Evolutionary conservation across 2,888 invertebrate species (phyloP).

Genomic region (Zaprionus obscuricornis): DNA sequence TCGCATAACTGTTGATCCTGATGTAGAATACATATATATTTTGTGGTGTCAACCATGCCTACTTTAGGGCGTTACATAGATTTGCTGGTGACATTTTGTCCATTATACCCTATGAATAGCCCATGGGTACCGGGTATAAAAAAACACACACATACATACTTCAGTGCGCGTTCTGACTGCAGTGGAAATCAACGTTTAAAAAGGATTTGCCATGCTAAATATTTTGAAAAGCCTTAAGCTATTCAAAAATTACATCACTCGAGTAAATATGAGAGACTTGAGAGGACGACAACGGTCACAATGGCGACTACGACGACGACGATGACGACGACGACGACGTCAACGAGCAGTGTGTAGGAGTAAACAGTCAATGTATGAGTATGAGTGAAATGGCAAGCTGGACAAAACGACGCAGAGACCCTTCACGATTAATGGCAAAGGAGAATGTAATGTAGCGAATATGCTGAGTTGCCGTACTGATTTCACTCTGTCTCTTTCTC

Average conservation of each 20-base stretch:
- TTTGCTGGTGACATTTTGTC: too few relatives aligned
- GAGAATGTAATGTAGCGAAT: constrained; percentile 75
- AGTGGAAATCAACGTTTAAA: constrained; percentile 71
- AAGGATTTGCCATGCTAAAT: constrained; percentile 78
- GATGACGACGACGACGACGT: not conserved
- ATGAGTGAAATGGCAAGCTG: constrained; percentile 4
- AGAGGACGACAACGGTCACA: constrained; percentile 10
- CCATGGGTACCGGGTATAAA: too few relatives aligned
- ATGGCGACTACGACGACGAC: not conserved
- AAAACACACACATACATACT: constrained; percentile 27
- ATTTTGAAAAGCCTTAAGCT: constrained; percentile 75
- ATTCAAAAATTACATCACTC: constrained; percentile 77
- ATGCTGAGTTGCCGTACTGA: constrained; percentile 74
- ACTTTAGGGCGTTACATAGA: too few relatives aligned
- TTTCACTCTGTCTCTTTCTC: constrained; percentile 44
- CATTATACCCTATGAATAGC: too few relatives aligned
- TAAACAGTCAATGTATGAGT: too few relatives aligned
- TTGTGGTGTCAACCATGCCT: not conserved
- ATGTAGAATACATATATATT: too few relatives aligned
- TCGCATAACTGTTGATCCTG: too few relatives aligned
- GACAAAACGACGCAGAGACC: constrained; percentile 54
- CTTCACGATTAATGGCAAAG: constrained; percentile 73
- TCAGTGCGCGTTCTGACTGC: constrained; percentile 38
- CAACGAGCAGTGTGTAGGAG: not conserved
- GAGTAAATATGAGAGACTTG: constrained; percentile 71